Base-by-base conservation (phyloP, 2,113 vertebrate species). In the Mormyrus iriodes region DNA sequence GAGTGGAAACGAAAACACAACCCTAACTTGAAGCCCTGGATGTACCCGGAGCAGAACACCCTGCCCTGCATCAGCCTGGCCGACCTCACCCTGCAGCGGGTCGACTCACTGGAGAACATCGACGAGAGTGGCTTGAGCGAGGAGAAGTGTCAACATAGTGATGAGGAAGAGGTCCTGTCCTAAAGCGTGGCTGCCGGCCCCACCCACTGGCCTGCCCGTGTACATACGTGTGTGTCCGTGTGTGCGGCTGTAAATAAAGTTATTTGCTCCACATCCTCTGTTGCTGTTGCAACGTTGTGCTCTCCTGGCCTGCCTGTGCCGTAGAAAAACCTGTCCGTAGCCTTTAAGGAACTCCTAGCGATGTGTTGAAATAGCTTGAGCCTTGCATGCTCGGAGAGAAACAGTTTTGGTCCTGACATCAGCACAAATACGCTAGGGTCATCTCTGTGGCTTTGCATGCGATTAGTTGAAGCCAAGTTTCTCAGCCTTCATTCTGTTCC, bases 1-100 rank as follows among this genome's bases (percentile, higher is more conserved):
- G 96, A 97, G 90, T 97, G 96, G 97, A 97, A 97, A 91, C 93
- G 94, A 42, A 96, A 95, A 88, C 96, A 97, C 31, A 92, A 95
- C 49, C 96, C 96, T 0, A 86, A 51, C n/a, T 94, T 95, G 91
- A 97, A 97, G 94, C 96, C 96, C 0, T 97, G 97, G 97, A 92
- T 96, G 90, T 97, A 94, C 58, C 96, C 96, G 0, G 96, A 97
- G 91, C 97, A 97, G 94, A 97, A 96, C 95, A 93, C 93, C 0
- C 93, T 97, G 88, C 95, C 96, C 44, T 94, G 92, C 35, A 91
- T 97, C 48, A 96, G 89, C 88, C 90, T 94, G 88, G 89, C 92
- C 0, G 95, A 97, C 91, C 95, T 96, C 52, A 94, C 94, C 0
- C 61, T 96, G 92, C 96, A 97, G 92, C 93, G 96, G 0, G 96